Percentiles rank a stretch among this genome's conserved stretches.
Conservation (phyloP, 2,888 invertebrate genomes). For the Pachydiplax longipennis region DNA sequence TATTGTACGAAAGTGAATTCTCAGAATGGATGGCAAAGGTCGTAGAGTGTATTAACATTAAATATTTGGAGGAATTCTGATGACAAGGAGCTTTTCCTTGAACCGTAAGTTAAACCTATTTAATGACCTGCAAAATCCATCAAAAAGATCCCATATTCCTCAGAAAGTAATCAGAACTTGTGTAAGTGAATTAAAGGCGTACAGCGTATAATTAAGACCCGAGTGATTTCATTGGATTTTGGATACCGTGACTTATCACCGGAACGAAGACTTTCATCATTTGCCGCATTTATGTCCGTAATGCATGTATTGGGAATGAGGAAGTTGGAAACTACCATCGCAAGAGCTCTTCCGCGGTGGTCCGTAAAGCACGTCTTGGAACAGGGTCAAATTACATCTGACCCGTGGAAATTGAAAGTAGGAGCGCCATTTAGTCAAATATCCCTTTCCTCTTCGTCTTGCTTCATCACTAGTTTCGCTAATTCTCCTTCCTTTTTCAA, state of each 20-base stretch:
- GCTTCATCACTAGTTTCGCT: neutral
- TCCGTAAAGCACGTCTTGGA: neutral
- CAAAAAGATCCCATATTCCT: too few relatives aligned
- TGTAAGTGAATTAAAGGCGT: neutral
- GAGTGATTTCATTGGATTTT: neutral
- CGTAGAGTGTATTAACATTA: too few relatives aligned
- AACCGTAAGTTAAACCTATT: too few relatives aligned
- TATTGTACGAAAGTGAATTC: too few relatives aligned
- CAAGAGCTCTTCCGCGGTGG: neutral
- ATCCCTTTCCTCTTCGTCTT: neutral
- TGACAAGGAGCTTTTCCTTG: too few relatives aligned
- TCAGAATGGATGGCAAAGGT: too few relatives aligned
- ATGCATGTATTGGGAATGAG: neutral
- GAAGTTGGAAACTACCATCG: neutral
- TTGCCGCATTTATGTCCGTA: neutral
- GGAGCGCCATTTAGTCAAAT: neutral
- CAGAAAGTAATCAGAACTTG: too few relatives aligned
- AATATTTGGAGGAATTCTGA: too few relatives aligned
- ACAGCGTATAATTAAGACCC: neutral
- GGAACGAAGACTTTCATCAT: neutral
- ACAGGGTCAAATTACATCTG: conserved; percentile 10
- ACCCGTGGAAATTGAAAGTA: conserved; percentile 35
- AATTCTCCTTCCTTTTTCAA: too few relatives aligned
- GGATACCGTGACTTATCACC: neutral
- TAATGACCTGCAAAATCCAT: too few relatives aligned